These are phyloP conservation scores for Psettodes erumei DNA, from an alignment of 2,113 vertebrate genomes.

Conservation along the genomic window DNA sequence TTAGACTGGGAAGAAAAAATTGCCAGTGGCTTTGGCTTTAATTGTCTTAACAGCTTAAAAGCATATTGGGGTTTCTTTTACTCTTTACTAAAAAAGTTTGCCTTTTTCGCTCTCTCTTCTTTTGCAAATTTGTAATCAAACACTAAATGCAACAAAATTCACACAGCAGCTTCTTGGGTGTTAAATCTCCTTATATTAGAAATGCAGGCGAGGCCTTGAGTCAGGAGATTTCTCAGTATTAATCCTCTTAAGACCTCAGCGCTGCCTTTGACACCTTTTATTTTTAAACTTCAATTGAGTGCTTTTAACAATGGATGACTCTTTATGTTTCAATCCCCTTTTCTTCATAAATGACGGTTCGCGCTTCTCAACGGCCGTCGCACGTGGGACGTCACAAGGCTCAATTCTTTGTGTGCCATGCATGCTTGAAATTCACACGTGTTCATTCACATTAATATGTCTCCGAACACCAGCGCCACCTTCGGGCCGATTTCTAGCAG, in stretches of 20 bases:
- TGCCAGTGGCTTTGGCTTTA: neutral
- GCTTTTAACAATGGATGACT: neutral
- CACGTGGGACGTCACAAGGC: constrained; percentile 30
- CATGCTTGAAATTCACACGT: constrained; percentile 24
- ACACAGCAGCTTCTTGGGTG: neutral
- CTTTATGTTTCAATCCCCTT: constrained; percentile 7
- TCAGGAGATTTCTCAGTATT: constrained; percentile 21
- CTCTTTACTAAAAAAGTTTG: neutral
- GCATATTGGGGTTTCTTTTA: neutral
- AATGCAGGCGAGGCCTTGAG: neutral
- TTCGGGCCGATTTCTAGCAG: constrained; percentile 9
- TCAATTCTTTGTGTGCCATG: constrained; percentile 20
- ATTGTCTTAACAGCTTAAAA: neutral
- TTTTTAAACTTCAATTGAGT: constrained; percentile 17
- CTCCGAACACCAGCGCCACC: neutral
- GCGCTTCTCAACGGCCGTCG: constrained; percentile 6
- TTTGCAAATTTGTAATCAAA: neutral
- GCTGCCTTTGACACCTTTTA: constrained; percentile 14
- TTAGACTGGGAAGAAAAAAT: neutral
- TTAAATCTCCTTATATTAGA: neutral
- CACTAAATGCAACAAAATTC: neutral
- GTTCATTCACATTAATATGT: constrained; percentile 29
- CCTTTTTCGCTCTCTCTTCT: neutral
- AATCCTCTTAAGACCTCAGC: constrained; percentile 40
- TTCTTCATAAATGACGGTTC: constrained; percentile 16